These are phyloP conservation scores for Stegodyphus mimosarum DNA, from an alignment of 1,140 invertebrate genomes.

Conservation along the genomic window DNA sequence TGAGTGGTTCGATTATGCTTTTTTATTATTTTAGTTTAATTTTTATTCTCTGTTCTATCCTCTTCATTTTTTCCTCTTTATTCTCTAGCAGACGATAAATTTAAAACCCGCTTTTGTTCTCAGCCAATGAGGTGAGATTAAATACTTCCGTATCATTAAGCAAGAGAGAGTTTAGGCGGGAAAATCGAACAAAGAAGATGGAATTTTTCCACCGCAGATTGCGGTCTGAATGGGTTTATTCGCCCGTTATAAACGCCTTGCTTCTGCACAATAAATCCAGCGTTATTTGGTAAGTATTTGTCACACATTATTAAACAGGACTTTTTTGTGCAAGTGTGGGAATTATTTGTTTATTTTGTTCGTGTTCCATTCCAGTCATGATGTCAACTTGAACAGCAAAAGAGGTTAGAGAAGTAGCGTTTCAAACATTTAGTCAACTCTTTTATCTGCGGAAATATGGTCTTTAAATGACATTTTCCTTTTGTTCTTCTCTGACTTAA, in stretches of 20 bases:
- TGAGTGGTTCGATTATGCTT: constrained; percentile 54
- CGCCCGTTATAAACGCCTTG: constrained; percentile 42
- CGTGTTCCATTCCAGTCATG: no score
- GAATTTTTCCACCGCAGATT: constrained; percentile 30
- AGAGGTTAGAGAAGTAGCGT: no score
- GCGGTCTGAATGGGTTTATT: constrained; percentile 45
- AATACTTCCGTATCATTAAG: constrained; percentile 53
- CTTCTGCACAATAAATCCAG: constrained; percentile 53
- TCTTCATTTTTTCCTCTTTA: not conserved
- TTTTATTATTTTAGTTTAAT: constrained; percentile 17
- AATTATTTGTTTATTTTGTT: no score
- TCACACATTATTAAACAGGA: constrained; percentile 55
- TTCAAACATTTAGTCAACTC: no score
- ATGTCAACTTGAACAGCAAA: no score
- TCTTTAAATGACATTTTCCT: no score
- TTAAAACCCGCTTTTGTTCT: constrained; percentile 51
- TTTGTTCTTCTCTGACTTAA: no score
- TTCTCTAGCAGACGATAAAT: constrained; percentile 41
- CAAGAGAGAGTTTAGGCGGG: constrained; percentile 47
- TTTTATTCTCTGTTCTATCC: not conserved
- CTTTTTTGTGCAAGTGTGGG: not conserved
- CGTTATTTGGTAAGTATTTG: constrained; percentile 60
- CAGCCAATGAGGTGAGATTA: constrained; percentile 58
- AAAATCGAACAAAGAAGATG: constrained; percentile 42
- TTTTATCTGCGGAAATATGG: no score